Percentiles rank a stretch among this genome's conserved stretches.
These are phyloP conservation scores for Lepilemur septentrionalis DNA, from an alignment of 2,797 vertebrate species.

Conservation along the genomic window DNA sequence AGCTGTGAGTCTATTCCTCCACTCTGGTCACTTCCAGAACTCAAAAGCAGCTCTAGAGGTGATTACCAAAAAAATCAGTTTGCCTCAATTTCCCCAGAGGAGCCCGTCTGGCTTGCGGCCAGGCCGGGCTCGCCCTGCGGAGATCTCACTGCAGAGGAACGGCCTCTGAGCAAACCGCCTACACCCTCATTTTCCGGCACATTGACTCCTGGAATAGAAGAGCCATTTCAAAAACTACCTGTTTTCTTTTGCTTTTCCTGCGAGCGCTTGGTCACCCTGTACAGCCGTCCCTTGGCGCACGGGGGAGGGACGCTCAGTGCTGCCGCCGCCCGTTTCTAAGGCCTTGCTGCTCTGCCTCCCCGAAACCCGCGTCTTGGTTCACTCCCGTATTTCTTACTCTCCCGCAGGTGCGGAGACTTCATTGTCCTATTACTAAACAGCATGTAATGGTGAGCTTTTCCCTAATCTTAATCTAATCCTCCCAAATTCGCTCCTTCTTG, in stretches of 20 bases:
- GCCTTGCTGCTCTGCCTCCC: neutral
- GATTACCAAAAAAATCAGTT: neutral
- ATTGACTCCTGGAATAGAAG: neutral
- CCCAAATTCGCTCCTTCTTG: neutral
- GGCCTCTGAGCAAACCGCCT: too few species aligned
- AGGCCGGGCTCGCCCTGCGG: rapidly evolving
- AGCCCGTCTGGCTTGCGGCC: neutral
- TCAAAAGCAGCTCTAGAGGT: neutral
- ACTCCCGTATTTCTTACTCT: neutral
- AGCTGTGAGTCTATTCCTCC: neutral
- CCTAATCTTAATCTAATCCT: neutral
- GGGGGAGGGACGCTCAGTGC: rapidly evolving
- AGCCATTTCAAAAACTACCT: neutral
- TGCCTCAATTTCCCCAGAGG: rapidly evolving
- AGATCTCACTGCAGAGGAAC: neutral
- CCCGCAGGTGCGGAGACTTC: neutral
- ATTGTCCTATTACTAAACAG: neutral
- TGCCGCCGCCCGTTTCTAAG: neutral
- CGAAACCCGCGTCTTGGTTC: rapidly evolving
- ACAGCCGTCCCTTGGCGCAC: rapidly evolving
- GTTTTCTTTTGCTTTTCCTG: neutral
- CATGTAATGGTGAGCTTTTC: neutral
- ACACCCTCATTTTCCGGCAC: neutral
- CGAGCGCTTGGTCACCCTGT: neutral
- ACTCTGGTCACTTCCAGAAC: neutral